Base-by-base conservation (phyloP, 2,888 invertebrate genomes). In the Disparrhopalites patrizii region DNA sequence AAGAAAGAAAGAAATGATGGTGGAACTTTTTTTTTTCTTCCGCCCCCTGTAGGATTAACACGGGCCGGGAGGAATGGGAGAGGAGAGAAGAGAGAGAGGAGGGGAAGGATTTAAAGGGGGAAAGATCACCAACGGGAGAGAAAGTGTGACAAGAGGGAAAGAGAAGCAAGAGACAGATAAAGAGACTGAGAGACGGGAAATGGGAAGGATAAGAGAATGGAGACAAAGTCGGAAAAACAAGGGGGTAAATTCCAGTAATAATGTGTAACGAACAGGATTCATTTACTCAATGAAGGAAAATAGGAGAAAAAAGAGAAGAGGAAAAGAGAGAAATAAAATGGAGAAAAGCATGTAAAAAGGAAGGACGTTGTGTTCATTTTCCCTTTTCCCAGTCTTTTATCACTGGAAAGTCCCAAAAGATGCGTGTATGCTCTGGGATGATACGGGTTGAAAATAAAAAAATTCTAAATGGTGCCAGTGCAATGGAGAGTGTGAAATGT, bases 251-350 rank as follows among this genome's bases (percentile, higher is more conserved):
- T 18, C 40, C n/a, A n/a, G 20, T 33, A 10, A 43, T 43, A 58
- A 58, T 43, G 58, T 58, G 40, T n/a, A n/a, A 58, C 43, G 58
- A 58, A 43, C 58, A 58, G 27, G 58, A 58, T 40, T 58, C 58
- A 58, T 58, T 58, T 58, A 58, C 33, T 55, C 31, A 27, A 1
- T 55, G 5, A 13, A 50, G 50, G 23, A n/a, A n/a, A n/a, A n/a
- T 23, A 5, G 50, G 50, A 23, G 23, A 20, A 10, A 5, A 23
- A 50, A 50, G 50, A 25, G 50, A 25, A 50, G 27, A 50, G 23
- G 23, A n/a, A 50, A 3, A 50, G 20, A 43, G 5, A 7, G 5
- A 43, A 3, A 43, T 20, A 43, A n/a, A 18, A 43, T 20, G 20
- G 43, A 43, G 18, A 43, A n/a, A 43, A n/a, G n/a, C n/a, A n/a